These are phyloP conservation scores for Pangasius krempfi DNA, from an alignment of 2,797 vertebrate genomes.

Conservation along the genomic window DNA sequence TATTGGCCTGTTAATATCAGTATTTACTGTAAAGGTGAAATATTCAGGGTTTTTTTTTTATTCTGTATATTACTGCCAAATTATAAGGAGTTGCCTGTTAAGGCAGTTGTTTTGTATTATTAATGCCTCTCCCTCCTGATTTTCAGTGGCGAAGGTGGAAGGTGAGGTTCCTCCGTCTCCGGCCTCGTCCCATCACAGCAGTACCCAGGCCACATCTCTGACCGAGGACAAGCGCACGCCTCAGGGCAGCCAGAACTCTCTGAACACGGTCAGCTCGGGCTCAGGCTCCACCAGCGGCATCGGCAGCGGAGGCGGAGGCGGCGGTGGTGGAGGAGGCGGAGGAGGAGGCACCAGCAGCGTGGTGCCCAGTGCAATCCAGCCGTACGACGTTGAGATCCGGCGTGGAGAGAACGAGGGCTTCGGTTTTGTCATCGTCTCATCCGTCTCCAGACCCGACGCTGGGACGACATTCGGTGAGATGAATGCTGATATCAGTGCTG, in stretches of 20 bases:
- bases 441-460: constrained; percentile 92
- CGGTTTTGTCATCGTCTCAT: constrained; percentile 97
- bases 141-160: constrained; percentile 83
- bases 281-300: constrained; percentile 88
- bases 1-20: not conserved
- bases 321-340: constrained; percentile 51
- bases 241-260: constrained; percentile 88
- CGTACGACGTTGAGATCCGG: constrained; percentile 95
- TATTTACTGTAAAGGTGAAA: not conserved
- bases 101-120: not conserved
- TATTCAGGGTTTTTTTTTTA: not conserved
- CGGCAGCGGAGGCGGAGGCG: constrained; percentile 78
- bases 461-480: constrained; percentile 96
- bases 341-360: constrained; percentile 67
- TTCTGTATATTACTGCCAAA: not conserved
- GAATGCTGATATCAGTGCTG: not conserved
- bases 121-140: not conserved
- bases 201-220: constrained; percentile 84
- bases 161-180: constrained; percentile 84
- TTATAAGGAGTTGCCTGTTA: not conserved
- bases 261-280: constrained; percentile 88
- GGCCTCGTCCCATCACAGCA: constrained; percentile 88
- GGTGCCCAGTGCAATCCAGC: constrained; percentile 81
- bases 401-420: constrained; percentile 96
- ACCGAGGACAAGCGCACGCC: constrained; percentile 87